Percentiles rank a stretch among this genome's conserved stretches.
Evolutionary conservation across 2,797 vertebrate species (phyloP).

Genomic region (Cossypha niveicapilla): DNA sequence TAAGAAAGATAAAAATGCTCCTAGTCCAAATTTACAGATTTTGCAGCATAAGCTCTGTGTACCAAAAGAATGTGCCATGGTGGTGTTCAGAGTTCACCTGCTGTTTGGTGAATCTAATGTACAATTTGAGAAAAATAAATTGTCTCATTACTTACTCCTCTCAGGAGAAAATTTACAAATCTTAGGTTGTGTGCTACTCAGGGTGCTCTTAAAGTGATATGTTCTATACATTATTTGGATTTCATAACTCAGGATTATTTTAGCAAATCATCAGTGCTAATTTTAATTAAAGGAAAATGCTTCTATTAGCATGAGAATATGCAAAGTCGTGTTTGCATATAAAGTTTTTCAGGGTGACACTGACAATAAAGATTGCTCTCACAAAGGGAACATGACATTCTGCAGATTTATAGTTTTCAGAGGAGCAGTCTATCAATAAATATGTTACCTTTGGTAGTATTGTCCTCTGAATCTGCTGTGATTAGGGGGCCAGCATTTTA

Average conservation of each 20-base stretch:
- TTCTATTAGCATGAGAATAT: background rate
- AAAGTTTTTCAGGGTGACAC: background rate
- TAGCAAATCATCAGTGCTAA: constrained; percentile 3
- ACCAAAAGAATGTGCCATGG: background rate
- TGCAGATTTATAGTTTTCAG: background rate
- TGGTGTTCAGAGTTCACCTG: background rate
- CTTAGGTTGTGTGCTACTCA: background rate
- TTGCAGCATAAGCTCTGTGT: background rate
- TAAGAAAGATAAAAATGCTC: background rate
- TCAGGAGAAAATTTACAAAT: background rate
- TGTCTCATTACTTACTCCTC: background rate
- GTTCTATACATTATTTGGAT: constrained; percentile 20
- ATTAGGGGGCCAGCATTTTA: background rate
- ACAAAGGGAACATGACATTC: background rate
- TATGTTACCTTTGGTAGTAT: background rate
- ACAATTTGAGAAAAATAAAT: constrained; percentile 14
- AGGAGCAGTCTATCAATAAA: background rate
- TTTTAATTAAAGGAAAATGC: background rate
- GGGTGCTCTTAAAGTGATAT: background rate
- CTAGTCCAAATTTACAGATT: background rate
- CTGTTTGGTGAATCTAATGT: background rate
- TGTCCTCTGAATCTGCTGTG: background rate
- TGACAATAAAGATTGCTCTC: background rate
- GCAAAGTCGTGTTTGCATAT: background rate
- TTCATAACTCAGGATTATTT: background rate